Base-by-base conservation (phyloP, 2,113 vertebrate genomes). In the Dicerorhinus sumatrensis region DNA sequence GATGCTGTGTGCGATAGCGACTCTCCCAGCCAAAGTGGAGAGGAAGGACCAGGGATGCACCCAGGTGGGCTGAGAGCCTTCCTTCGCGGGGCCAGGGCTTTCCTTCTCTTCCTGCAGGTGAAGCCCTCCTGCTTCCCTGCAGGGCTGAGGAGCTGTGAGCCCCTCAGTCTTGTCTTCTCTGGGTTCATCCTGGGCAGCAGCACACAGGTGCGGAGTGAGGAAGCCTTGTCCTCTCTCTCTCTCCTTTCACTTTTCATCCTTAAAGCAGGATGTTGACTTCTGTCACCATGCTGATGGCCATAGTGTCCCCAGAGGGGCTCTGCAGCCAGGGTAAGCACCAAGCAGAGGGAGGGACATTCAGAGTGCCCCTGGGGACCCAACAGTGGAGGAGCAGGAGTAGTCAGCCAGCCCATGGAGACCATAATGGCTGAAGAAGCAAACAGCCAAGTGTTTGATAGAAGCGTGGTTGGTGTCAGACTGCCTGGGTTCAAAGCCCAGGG, bases 301-400 rank as follows among this genome's bases (percentile, higher is more conserved):
- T 14, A 46, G 54, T 58, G 51, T 91, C 79, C 89, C 94, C 76
- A 88, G 39, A 91, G 81, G 72, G 42, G 16, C 58, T 80, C 29
- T 9, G 63, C 27, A 94, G 96, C 76, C 82, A 89, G 91, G 46
- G 36, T 80, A 67, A 87, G 76, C 46, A 77, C 58, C n/a, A 56
- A 39, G 33, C 4, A 5, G 23, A 75, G 62, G 20, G 80, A 76
- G 75, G 88, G 76, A 80, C 60, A 58, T 29, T 84, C 79, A 91
- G 72, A 91, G 77, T 33, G 33, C 16, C 67, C 65, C 39, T 81
- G 51, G 48, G 20, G 33, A 89, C 31, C 60, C 25, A 36, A 39
- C 3, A 33, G 60, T 13, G 42, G 51, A 87, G 60, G 36, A 93
- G 54, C 54, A 60, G 36, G 63, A 31, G 9, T 51, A 31, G 69